Conservation (phyloP, 2,888 invertebrate genomes). For the Folsomia candida region DNA sequence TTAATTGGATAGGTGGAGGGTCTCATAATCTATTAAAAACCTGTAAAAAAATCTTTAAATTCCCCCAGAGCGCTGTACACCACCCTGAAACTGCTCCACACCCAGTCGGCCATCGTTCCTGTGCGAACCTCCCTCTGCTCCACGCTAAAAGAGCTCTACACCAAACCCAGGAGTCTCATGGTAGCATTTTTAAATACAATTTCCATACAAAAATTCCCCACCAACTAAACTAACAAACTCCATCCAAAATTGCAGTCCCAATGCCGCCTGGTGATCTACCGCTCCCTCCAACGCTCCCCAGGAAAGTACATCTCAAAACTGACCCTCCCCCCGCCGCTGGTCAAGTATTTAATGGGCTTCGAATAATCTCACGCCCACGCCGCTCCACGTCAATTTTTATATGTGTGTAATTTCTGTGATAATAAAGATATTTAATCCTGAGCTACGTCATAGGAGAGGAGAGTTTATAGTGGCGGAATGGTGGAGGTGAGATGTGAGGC, state of each 20-base stretch:
- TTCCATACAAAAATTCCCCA: too few relatives aligned
- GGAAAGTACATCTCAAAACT: slow-evolving; percentile 66
- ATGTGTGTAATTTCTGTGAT: too few relatives aligned
- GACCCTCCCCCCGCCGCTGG: slow-evolving; percentile 66
- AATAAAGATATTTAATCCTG: too few relatives aligned
- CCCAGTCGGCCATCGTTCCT: slow-evolving; percentile 65
- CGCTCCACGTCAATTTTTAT: too few relatives aligned
- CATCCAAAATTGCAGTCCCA: too few relatives aligned
- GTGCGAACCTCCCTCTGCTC: slow-evolving; percentile 61
- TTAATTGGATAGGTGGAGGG: slow-evolving; percentile 59
- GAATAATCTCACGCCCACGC: too few relatives aligned
- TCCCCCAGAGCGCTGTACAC: slow-evolving; percentile 65
- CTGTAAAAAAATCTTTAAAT: too few relatives aligned
- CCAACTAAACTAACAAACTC: too few relatives aligned
- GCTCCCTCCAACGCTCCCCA: slow-evolving; percentile 64
- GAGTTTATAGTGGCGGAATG: too few relatives aligned
- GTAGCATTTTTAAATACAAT: too few relatives aligned
- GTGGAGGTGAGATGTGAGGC: too few relatives aligned
- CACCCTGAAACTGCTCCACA: slow-evolving; percentile 64
- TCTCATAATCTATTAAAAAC: neutral
- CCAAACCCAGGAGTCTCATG: slow-evolving; percentile 68
- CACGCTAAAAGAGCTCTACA: slow-evolving; percentile 64
- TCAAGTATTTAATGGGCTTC: slow-evolving; percentile 69
- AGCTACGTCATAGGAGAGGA: too few relatives aligned
- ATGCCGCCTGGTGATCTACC: slow-evolving; percentile 69